Evolutionary conservation across 2,888 invertebrate genomes (phyloP), one percentile per base, ranked within the genome.

Genomic region (Ormyrus thymus): DNA sequence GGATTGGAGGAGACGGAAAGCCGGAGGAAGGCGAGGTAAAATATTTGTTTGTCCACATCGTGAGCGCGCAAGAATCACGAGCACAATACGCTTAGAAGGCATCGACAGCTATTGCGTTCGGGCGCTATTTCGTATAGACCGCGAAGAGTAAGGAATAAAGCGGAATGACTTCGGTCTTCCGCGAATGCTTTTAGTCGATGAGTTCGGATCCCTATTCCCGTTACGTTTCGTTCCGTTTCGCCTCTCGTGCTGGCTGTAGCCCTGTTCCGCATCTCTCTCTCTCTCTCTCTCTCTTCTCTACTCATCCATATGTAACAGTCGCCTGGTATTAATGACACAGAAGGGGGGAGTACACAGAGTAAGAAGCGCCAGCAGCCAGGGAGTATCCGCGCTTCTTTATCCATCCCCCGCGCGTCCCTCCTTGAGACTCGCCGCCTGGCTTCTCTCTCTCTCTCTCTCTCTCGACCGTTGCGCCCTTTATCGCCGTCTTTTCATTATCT

Each of bases 241-340:
- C 48, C 55, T 62, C 62, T 56, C n/a, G 50, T 59, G 10, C 43
- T 58, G 29, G 29, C 51, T 81, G 29, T 29, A 29, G 82, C 82
- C 84, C 85, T 82, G 8, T 48, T 58, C 45, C 4, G 58, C 50
- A 13, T 65, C 74, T 45, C 68, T 74, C 55, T 61, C 13, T 11
- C 68, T 58, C 65, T 50, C 65, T 58, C 15, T 9, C 50, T 11
- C 29, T 50, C 6, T 15, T 50, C 65, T 62, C 55, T 11, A 84
- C 89, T 90, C 89, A 89, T 90, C 88, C 89, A 90, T 90, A 90
- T 89, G 90, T 89, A 90, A 89, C 88, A 90, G 89, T 88, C 88
- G 88, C 86, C 87, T 87, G 89, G 88, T 89, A 89, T 90, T 90
- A 90, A 90, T 89, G 90, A 89, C 89, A 86, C 48, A 61, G 46